Base-by-base conservation (phyloP, 1,140 invertebrate genomes). In the Atopsyche davidsoni region DNA sequence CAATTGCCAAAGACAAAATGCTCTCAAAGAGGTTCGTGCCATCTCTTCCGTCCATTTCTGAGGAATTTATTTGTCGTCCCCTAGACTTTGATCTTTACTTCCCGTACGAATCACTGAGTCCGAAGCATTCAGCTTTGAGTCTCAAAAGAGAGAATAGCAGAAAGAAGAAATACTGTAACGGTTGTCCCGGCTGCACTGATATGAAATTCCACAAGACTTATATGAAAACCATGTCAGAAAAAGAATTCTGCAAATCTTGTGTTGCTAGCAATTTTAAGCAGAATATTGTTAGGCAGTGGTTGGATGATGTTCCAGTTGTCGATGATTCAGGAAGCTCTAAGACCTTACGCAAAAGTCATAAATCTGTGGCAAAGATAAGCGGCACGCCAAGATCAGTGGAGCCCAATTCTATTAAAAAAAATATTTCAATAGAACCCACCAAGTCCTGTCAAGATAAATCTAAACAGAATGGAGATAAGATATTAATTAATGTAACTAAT, bases 1-100 rank as follows among this genome's bases (percentile, higher is more conserved):
- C 82, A 3, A 82, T 90, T 28, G 88, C 89, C 3, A 91, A 89
- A 65, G 82, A 87, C 46, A 90, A 91, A 67, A 89, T 93, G 81
- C 74, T 77, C n/a, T 76, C 79, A 1, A 91, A 91, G 67, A 78
- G 81, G 45, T 93, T 89, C 61, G 73, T 83, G 34, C 89, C 89
- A n/a, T 85, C 80, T 25, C 67, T 93, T 1, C 73, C 80, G 6
- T 80, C 82, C 39, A 93, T 93, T 58, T 84, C 83, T 3, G 89
- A 93, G 70, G 88, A 91, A 66, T 80, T 80, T 63, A 59, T 59
- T 13, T 72, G 69, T 57, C 69, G 71, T 17, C 60, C 65, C 1
- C 59, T 72, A 3, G 46, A 50, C 10, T 9, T 46, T 10, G 41
- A 35, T 3, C 7, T 51, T 4, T 13, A 17, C 3, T 47, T 53